These are phyloP conservation scores for Oryzias sinensis DNA, from an alignment of 2,797 vertebrate species.

Conservation along the genomic window DNA sequence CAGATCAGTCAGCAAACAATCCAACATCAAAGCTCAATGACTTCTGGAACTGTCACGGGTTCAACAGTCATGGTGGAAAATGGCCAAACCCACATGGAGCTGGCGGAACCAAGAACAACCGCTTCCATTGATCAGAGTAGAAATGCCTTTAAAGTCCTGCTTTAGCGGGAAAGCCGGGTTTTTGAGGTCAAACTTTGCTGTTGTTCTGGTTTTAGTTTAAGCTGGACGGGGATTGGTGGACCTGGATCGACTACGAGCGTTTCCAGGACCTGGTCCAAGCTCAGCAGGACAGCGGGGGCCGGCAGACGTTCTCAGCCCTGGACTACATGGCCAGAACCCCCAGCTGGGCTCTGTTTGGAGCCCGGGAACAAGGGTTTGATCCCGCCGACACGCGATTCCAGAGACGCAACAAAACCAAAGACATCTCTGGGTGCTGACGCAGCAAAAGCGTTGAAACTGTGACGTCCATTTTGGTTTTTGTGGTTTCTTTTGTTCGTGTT, in stretches of 20 bases:
- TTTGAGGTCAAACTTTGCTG: background rate
- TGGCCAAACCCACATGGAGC: no score
- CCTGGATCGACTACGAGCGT: constrained; percentile 89
- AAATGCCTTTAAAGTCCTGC: no score
- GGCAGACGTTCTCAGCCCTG: constrained; percentile 77
- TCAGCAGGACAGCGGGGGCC: constrained; percentile 70
- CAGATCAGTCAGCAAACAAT: no score
- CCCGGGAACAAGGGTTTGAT: constrained; percentile 85
- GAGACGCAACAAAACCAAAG: constrained; percentile 84
- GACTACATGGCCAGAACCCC: constrained; percentile 88
- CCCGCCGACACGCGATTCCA: constrained; percentile 85
- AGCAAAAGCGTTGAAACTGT: background rate
- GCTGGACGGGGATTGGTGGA: constrained; percentile 84
- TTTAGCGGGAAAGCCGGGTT: no score
- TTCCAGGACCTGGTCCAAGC: constrained; percentile 85
- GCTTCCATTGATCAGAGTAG: no score
- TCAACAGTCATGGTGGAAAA: no score
- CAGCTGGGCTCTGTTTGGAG: constrained; percentile 87
- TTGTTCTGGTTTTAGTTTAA: constrained; percentile 81
- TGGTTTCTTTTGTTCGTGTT: no score
- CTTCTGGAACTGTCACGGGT: no score
- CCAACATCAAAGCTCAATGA: no score
- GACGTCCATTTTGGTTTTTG: no score
- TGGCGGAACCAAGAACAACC: no score
- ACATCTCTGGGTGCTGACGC: constrained; percentile 86